Evolutionary conservation across 2,113 vertebrate genomes (phyloP).

Genomic region (Pavo muticus): DNA sequence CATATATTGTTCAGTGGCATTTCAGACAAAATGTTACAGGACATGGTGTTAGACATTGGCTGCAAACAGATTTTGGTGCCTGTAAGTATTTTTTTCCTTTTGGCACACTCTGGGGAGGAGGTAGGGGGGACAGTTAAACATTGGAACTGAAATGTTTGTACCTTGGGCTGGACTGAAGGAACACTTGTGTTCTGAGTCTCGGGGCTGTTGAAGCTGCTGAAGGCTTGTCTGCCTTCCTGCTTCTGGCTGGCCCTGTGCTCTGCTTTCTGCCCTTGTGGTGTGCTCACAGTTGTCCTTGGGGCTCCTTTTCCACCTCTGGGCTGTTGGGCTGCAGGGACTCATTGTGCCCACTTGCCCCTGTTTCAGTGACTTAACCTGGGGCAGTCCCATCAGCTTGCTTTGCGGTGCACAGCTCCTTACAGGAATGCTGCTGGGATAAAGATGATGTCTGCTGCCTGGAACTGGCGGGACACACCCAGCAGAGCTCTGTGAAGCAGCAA

Average conservation of each 20-base stretch:
- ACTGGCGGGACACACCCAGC: background rate
- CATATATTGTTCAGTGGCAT: conserved; percentile 88
- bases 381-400: background rate
- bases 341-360: background rate
- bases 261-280: background rate
- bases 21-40: conserved; percentile 94
- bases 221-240: background rate
- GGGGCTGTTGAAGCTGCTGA: background rate
- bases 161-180: background rate
- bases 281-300: background rate
- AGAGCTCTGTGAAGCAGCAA: background rate
- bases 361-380: background rate
- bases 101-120: background rate
- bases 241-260: background rate
- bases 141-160: background rate
- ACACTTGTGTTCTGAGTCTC: background rate
- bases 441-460: background rate
- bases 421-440: background rate
- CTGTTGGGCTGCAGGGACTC: background rate
- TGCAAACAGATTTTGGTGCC: conserved; percentile 98
- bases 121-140: fast-evolving
- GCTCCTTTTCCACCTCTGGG: background rate
- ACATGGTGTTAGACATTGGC: conserved; percentile 88
- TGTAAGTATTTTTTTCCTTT: conserved; percentile 84
- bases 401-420: background rate